Evolutionary conservation across 2,113 vertebrate species (phyloP).

Genomic region (Charadrius vociferus): DNA sequence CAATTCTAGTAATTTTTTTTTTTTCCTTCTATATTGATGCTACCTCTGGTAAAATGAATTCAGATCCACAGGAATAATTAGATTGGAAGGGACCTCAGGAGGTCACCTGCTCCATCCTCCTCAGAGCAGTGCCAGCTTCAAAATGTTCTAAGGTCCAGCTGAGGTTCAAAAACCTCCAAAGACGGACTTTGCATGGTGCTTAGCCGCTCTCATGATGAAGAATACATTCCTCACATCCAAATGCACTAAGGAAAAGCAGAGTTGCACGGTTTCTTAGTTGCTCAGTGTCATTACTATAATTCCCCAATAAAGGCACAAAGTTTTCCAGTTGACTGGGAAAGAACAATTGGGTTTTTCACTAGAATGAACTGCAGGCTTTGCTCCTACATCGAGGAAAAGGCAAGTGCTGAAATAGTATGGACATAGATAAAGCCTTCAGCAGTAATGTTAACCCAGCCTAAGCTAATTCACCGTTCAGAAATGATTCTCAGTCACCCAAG

Average conservation of each 20-base stretch:
- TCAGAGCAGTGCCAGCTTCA: not conserved
- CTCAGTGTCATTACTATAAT: not conserved
- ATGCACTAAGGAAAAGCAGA: not conserved
- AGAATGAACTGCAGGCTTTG: not conserved
- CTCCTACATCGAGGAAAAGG: not conserved
- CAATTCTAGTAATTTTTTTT: not conserved
- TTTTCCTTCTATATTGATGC: not conserved
- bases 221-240: not conserved
- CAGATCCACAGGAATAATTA: not conserved
- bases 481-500: not conserved
- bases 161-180: not conserved
- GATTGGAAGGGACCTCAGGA: not conserved
- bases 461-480: not conserved
- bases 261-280: not conserved
- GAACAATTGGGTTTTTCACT: not conserved
- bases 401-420: not conserved
- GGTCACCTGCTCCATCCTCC: not conserved
- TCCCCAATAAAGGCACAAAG: not conserved
- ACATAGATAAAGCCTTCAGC: not conserved
- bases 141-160: not conserved
- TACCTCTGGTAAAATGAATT: not conserved
- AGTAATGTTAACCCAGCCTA: not conserved
- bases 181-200: not conserved
- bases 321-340: not conserved
- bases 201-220: not conserved